Evolutionary conservation across 2,113 vertebrate genomes (phyloP).

Genomic region (Coptodon bakossiorum): DNA sequence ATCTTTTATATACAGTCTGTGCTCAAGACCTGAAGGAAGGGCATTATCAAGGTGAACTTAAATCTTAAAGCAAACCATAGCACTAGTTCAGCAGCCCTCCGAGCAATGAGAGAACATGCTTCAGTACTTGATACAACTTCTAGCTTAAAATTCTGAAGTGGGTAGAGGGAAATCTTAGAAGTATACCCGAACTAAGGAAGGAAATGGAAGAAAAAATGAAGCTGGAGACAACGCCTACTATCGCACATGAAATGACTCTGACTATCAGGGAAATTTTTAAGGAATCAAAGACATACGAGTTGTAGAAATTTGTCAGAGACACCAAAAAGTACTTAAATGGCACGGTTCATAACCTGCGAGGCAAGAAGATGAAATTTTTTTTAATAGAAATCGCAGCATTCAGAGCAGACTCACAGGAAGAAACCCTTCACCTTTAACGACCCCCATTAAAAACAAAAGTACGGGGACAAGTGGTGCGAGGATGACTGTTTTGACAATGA

Average conservation of each 20-base stretch:
- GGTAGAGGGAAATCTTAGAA: background rate
- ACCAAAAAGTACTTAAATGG: background rate
- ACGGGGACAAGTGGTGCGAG: background rate
- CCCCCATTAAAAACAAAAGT: background rate
- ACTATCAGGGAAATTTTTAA: background rate
- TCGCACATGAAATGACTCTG: constrained; percentile 2
- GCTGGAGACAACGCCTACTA: background rate
- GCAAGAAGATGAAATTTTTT: background rate
- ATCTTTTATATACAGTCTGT: background rate
- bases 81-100: background rate
- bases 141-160: background rate
- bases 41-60: background rate
- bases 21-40: background rate
- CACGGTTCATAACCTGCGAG: background rate
- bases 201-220: background rate
- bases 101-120: background rate
- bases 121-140: background rate
- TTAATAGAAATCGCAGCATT: background rate
- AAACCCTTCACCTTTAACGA: background rate
- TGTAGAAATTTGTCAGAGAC: background rate
- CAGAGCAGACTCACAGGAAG: background rate
- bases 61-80: background rate
- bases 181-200: background rate
- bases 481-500: background rate
- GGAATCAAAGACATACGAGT: background rate